phyloP scores from a whole-genome alignment of 2,113 vertebrate species.

The Mellivora capensis region DNA sequence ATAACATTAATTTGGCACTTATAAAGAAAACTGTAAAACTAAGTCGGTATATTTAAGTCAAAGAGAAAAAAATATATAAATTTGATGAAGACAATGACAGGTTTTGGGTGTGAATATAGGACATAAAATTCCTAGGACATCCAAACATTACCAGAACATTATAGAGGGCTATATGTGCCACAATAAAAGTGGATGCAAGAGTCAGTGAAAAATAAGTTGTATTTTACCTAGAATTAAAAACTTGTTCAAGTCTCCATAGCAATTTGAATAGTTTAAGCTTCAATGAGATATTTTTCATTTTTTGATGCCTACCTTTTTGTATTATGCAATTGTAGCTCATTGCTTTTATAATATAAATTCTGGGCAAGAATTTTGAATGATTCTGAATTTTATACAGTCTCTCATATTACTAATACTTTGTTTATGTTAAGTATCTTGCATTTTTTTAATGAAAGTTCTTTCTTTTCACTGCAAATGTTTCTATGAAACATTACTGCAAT shows the following conservation, averaged over 20 bases:
- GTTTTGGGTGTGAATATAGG: background rate
- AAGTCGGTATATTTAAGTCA: background rate
- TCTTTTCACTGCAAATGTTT: background rate
- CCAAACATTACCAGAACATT: background rate
- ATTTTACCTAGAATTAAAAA: background rate
- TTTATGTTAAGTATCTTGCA: background rate
- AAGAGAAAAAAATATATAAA: background rate
- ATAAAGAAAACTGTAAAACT: background rate
- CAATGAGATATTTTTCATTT: background rate
- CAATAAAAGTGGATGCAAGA: background rate
- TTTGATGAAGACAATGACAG: background rate
- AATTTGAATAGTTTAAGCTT: slow-evolving; percentile 2
- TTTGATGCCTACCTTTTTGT: background rate
- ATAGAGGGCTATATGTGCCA: background rate
- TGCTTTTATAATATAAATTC: background rate
- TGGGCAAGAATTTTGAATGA: background rate
- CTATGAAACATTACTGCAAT: background rate
- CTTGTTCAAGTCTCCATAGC: background rate
- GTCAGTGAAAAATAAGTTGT: background rate
- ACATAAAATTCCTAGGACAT: background rate
- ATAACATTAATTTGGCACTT: background rate
- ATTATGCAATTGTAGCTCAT: background rate
- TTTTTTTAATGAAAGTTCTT: background rate
- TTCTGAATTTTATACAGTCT: background rate
- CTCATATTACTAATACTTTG: background rate